Percentiles rank a stretch among this genome's conserved stretches.
Conservation (phyloP, 2,888 invertebrate genomes). For the Thecophora atra region DNA sequence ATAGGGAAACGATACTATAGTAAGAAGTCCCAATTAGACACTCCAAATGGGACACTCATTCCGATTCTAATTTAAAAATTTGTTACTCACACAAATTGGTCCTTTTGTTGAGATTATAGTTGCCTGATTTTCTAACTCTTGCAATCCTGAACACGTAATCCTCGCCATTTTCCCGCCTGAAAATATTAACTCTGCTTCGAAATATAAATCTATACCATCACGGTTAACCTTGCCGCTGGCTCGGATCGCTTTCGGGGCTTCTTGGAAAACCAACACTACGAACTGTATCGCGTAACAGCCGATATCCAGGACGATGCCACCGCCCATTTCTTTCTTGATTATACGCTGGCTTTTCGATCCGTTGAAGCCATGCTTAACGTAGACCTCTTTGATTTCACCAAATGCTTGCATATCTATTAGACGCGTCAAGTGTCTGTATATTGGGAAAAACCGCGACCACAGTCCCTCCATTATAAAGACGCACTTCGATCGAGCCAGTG, state of each 20-base stretch:
- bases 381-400: constrained; percentile 74
- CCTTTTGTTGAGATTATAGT: constrained; percentile 52
- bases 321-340: constrained; percentile 74
- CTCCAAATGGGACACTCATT: too few species aligned
- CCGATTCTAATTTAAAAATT: too few species aligned
- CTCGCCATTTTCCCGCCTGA: constrained; percentile 46
- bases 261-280: constrained; percentile 72
- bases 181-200: constrained; percentile 51
- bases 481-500: constrained; percentile 73
- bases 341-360: constrained; percentile 69
- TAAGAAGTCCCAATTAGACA: too few species aligned
- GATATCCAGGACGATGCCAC: constrained; percentile 77
- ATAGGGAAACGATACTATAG: too few species aligned
- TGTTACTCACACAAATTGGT: constrained; percentile 50
- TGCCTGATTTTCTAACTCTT: constrained; percentile 49
- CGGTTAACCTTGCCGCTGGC: constrained; percentile 75
- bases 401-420: constrained; percentile 65
- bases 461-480: constrained; percentile 84
- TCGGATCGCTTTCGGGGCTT: constrained; percentile 73
- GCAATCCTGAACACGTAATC: constrained; percentile 52
- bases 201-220: constrained; percentile 73
- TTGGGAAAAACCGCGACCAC: constrained; percentile 84
- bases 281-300: constrained; percentile 80
- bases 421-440: constrained; percentile 73
- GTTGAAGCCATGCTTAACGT: constrained; percentile 74